Percentiles rank a stretch among this genome's conserved stretches.
Evolutionary conservation across 2,888 invertebrate species (phyloP).

Genomic region (Anorthoa munda): DNA sequence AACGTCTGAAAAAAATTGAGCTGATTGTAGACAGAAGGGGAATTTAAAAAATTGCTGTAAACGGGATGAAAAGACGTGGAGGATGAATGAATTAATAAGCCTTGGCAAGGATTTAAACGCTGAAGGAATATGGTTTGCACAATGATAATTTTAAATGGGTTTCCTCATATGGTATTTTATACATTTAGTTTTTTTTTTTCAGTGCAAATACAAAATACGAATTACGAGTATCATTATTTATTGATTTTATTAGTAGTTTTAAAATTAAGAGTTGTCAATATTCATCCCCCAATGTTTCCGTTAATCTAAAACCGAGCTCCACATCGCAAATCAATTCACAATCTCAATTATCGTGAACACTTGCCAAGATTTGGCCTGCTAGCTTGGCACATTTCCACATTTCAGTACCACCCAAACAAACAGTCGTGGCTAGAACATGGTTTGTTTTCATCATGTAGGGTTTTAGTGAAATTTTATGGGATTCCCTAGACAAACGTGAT

Average conservation of each 20-base stretch:
- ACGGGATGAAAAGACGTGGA: not conserved
- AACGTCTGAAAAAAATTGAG: not conserved
- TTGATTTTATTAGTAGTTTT: not conserved
- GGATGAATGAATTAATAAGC: no score
- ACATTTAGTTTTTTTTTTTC: not conserved
- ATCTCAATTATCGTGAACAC: slow-evolving; percentile 11
- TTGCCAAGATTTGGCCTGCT: slow-evolving; percentile 14
- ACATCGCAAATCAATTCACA: not conserved
- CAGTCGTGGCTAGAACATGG: not conserved
- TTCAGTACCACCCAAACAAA: slow-evolving; percentile 10
- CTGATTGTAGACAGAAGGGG: not conserved
- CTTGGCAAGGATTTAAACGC: not conserved
- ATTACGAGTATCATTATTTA: no score
- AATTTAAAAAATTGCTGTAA: not conserved
- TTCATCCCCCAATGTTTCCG: not conserved
- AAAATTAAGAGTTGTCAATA: not conserved
- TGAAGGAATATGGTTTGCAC: not conserved
- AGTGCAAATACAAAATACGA: not conserved
- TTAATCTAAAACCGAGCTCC: not conserved
- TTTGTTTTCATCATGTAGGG: not conserved
- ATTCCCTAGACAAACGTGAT: not conserved
- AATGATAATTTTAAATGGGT: not conserved
- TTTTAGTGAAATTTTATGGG: not conserved
- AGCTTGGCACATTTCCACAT: slow-evolving; percentile 21
- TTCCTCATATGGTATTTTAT: not conserved